Evolutionary conservation across 2,113 vertebrate species (phyloP).

Genomic region (Picathartes gymnocephalus): DNA sequence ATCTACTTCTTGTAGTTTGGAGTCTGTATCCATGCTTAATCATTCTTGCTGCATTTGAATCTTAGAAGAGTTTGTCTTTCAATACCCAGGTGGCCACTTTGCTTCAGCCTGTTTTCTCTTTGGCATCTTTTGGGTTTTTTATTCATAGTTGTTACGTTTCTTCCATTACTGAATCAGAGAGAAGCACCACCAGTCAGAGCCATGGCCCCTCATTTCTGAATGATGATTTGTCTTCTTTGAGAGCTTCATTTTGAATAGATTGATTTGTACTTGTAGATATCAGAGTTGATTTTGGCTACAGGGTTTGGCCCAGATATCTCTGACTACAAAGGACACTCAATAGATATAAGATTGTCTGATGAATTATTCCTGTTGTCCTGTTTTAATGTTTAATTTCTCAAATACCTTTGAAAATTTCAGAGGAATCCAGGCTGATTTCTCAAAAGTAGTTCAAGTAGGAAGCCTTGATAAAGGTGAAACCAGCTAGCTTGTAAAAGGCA

Average conservation of each 20-base stretch:
- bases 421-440: not conserved
- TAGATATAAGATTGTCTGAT: not conserved
- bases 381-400: not conserved
- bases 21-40: not conserved
- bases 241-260: not conserved
- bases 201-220: fast-evolving
- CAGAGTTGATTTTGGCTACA: not conserved
- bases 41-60: not conserved
- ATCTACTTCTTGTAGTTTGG: not conserved
- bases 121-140: not conserved
- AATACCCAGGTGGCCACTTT: not conserved
- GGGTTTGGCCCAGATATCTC: not conserved
- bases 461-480: not conserved
- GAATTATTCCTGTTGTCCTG: not conserved
- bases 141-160: not conserved
- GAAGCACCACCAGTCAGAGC: not conserved
- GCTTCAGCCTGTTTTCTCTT: not conserved
- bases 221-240: not conserved
- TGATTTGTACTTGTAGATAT: not conserved
- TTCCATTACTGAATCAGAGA: not conserved
- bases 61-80: not conserved
- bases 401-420: not conserved
- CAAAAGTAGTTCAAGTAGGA: not conserved
- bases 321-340: not conserved
- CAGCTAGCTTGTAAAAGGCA: not conserved